phyloP scores from a whole-genome alignment of 2,888 invertebrate species.

The Margaritifera margaritifera region DNA sequence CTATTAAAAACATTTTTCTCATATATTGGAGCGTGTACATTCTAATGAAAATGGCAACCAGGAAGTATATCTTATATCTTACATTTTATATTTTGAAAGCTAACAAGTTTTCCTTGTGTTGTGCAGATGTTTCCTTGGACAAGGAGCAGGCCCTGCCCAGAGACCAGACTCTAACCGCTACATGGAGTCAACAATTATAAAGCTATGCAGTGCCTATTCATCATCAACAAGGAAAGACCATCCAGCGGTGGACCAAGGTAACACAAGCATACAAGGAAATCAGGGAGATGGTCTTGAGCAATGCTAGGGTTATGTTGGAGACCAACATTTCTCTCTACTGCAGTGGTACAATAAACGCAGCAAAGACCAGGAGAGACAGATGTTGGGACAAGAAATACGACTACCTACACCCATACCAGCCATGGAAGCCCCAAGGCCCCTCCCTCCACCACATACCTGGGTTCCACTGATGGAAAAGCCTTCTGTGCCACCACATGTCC shows the following conservation, averaged over 20 bases:
- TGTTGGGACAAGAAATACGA: conserved; percentile 22
- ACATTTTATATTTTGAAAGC: background rate
- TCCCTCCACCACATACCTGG: conserved; percentile 5
- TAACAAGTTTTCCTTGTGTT: background rate
- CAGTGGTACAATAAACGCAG: conserved; percentile 11
- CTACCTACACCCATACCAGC: conserved; percentile 12
- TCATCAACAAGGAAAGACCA: conserved; percentile 13
- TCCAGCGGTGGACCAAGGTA: conserved; percentile 14
- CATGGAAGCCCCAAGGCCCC: conserved; percentile 3
- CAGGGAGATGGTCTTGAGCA: conserved; percentile 6
- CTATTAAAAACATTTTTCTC: background rate
- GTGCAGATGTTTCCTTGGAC: conserved; percentile 17
- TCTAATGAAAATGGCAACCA: background rate
- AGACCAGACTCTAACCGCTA: conserved; percentile 18
- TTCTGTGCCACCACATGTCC: conserved; percentile 7
- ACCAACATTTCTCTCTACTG: conserved; percentile 9
- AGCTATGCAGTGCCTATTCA: conserved; percentile 13
- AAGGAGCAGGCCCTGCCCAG: conserved; percentile 17
- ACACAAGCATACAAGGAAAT: conserved; percentile 10
- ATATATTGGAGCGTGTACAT: background rate
- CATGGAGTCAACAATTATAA: conserved; percentile 14
- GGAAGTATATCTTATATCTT: background rate
- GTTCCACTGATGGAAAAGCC: background rate
- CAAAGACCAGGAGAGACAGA: conserved; percentile 14
- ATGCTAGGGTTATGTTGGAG: conserved; percentile 5